A percentile compares a stretch with the other conserved stretches of the same genome.
phyloP scores from a whole-genome alignment of 2,888 invertebrate species.

The Erpobdella octoculata region DNA sequence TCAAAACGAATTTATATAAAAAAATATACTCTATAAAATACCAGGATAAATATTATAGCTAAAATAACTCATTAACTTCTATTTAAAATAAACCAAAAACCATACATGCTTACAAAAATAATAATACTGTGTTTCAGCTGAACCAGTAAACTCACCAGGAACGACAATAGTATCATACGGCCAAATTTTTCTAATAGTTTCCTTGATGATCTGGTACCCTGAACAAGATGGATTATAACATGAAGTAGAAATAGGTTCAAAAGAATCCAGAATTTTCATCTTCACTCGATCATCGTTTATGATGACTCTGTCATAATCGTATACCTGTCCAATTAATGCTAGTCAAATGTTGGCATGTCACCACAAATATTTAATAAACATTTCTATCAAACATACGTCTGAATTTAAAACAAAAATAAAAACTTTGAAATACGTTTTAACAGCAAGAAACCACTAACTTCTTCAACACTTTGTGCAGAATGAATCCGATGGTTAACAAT shows the following conservation, averaged over 20 bases:
- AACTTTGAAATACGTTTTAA: neutral
- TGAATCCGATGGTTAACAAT: constrained; percentile 55
- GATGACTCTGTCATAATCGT: constrained; percentile 45
- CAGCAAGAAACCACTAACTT: constrained; percentile 41
- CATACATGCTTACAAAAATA: neutral
- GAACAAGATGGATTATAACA: constrained; percentile 40
- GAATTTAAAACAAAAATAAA: neutral
- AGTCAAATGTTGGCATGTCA: neutral
- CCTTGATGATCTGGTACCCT: constrained; percentile 52
- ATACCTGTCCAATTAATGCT: no score
- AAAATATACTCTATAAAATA: no score
- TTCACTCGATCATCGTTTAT: constrained; percentile 50
- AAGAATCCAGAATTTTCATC: constrained; percentile 42
- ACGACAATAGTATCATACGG: constrained; percentile 49
- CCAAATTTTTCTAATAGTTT: constrained; percentile 51
- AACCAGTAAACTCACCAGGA: constrained; percentile 47
- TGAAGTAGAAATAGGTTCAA: constrained; percentile 52
- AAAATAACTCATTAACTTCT: neutral
- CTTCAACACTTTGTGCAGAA: constrained; percentile 52
- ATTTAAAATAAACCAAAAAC: neutral
- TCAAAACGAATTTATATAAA: no score
- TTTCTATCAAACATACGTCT: neutral
- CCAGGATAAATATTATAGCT: neutral
- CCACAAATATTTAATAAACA: neutral
- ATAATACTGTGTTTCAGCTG: neutral